Conservation (phyloP, 64 coral and sea anemone genomes). For the Pocillopora verrucosa region DNA sequence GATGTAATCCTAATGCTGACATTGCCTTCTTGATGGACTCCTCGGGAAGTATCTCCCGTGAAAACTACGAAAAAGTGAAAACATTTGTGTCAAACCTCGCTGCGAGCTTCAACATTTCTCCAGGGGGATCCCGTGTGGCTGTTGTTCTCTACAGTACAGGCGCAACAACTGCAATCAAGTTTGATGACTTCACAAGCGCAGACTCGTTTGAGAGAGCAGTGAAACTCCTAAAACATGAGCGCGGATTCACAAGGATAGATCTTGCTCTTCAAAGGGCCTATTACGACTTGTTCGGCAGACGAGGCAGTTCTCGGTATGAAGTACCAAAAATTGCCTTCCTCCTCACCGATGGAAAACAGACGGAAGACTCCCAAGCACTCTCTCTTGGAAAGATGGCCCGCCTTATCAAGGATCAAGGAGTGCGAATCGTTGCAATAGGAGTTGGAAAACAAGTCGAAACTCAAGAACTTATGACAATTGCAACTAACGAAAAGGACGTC, state of each 20-base stretch:
- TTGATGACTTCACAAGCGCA: conserved; percentile 4
- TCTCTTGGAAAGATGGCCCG: not conserved
- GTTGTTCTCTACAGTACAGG: conserved; percentile 44
- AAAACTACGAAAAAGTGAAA: conserved; percentile 45
- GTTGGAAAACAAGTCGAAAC: conserved; percentile 33
- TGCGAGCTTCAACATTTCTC: conserved; percentile 37
- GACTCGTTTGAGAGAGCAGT: conserved; percentile 20
- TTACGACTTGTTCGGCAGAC: conserved; percentile 22
- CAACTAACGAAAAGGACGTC: conserved; percentile 6
- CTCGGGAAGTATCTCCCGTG: conserved; percentile 22
- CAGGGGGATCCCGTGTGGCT: conserved; percentile 35
- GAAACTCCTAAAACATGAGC: conserved; percentile 7
- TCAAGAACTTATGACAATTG: conserved; percentile 45
- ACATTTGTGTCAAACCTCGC: conserved; percentile 29
- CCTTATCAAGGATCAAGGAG: conserved; percentile 19
- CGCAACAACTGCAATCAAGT: not conserved
- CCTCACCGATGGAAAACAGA: conserved; percentile 7
- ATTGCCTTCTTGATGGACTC: conserved; percentile 50
- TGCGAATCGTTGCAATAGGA: conserved; percentile 38
- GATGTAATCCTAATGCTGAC: conserved; percentile 21
- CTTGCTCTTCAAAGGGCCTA: conserved; percentile 24
- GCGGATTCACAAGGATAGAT: conserved; percentile 49
- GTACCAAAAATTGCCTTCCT: conserved; percentile 41
- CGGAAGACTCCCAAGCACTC: not conserved
- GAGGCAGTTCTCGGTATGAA: conserved; percentile 14